Evolutionary conservation across 35 echinoderm and acorn worm species (phyloP).

Genomic region (Antedon bifida): DNA sequence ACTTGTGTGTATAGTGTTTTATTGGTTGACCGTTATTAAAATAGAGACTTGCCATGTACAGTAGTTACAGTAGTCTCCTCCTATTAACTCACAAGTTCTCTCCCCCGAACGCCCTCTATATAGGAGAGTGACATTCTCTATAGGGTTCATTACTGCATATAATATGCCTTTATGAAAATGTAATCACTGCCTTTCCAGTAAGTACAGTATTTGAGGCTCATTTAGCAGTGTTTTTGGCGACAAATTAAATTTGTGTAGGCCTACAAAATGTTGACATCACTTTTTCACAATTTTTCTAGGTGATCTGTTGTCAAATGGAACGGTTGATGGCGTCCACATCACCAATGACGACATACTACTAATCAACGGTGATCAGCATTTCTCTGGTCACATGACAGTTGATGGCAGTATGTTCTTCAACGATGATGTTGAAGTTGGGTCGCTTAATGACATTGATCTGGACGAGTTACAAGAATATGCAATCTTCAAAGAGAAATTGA

Average conservation of each 20-base stretch:
- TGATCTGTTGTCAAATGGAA: slow-evolving; percentile 3
- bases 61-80: too few relatives aligned
- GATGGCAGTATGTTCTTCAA: slow-evolving; percentile 3
- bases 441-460: slow-evolving; percentile 9
- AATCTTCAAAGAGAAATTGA: slow-evolving; percentile 6
- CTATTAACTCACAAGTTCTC: too few relatives aligned
- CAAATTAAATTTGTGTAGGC: not conserved
- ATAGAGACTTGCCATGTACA: too few relatives aligned
- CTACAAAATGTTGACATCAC: not conserved
- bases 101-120: too few relatives aligned
- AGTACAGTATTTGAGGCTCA: too few relatives aligned
- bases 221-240: too few relatives aligned
- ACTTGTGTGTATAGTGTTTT: too few relatives aligned
- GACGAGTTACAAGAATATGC: slow-evolving; percentile 12
- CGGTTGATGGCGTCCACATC: slow-evolving; percentile 17
- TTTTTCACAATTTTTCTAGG: not conserved
- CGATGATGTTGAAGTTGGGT: not conserved
- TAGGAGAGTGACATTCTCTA: too few relatives aligned
- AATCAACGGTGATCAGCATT: slow-evolving; percentile 1
- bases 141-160: too few relatives aligned
- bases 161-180: too few relatives aligned
- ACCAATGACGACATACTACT: slow-evolving; percentile 3
- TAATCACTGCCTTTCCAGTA: too few relatives aligned
- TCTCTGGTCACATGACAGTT: slow-evolving; percentile 1
- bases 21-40: too few relatives aligned